Evolutionary conservation across 2,113 vertebrate species (phyloP).

Genomic region (Eclectus roratus): DNA sequence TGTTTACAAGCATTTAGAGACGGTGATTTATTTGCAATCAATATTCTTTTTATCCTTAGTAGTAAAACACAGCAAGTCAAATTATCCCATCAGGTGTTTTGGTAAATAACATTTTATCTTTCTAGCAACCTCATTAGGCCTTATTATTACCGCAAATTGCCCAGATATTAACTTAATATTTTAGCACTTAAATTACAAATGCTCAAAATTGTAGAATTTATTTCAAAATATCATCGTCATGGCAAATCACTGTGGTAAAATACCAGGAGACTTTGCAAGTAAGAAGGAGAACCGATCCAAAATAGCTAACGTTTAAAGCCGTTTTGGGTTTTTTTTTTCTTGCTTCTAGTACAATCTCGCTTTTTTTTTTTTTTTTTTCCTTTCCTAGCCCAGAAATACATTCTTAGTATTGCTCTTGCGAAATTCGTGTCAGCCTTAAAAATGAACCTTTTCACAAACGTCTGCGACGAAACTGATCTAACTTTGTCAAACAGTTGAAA

Average conservation of each 20-base stretch:
- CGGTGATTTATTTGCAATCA: slow-evolving; percentile 82
- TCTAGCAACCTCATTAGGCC: slow-evolving; percentile 77
- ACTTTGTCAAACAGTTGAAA: slow-evolving; percentile 25
- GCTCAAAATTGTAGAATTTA: not conserved
- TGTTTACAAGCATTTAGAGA: slow-evolving; percentile 67
- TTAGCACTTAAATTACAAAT: slow-evolving; percentile 24
- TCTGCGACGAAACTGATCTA: not conserved
- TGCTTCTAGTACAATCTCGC: not conserved
- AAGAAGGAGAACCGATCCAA: not conserved
- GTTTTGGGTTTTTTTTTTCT: not conserved
- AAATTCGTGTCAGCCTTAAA: not conserved
- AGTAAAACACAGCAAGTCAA: slow-evolving; percentile 80
- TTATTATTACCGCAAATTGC: slow-evolving; percentile 73
- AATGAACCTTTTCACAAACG: not conserved
- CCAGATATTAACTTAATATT: slow-evolving; percentile 33
- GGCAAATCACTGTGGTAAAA: not conserved
- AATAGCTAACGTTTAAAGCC: not conserved
- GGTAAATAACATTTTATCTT: slow-evolving; percentile 82
- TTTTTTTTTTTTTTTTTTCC: not conserved
- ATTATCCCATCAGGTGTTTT: slow-evolving; percentile 82
- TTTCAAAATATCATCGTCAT: not conserved
- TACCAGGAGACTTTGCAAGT: not conserved
- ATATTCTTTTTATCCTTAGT: slow-evolving; percentile 82
- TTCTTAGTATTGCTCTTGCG: not conserved
- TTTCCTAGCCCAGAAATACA: not conserved